Evolutionary conservation across 2,888 invertebrate genomes (phyloP).

Genomic region (Chymomyza fuscimana): DNA sequence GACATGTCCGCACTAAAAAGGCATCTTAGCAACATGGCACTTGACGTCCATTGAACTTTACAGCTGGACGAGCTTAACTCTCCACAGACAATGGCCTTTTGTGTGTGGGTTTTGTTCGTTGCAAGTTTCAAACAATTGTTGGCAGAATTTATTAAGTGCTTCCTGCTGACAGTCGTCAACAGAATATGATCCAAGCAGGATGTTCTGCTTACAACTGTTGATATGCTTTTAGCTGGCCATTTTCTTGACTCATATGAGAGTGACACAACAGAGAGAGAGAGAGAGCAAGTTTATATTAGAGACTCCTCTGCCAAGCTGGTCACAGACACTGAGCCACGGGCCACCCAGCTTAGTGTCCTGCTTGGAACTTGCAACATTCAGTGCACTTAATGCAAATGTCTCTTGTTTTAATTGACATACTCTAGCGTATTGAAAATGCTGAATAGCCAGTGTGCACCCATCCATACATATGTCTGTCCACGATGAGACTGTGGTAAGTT

Average conservation of each 20-base stretch:
- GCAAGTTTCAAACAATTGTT: slow-evolving; percentile 47
- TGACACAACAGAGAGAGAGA: no score
- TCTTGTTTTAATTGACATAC: slow-evolving; percentile 46
- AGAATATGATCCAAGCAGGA: slow-evolving; percentile 36
- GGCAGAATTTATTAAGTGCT: slow-evolving; percentile 70
- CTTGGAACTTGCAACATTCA: slow-evolving; percentile 3
- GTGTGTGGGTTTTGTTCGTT: slow-evolving; percentile 48
- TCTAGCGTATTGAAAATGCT: slow-evolving; percentile 19
- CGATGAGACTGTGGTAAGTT: background rate
- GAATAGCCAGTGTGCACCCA: slow-evolving; percentile 10
- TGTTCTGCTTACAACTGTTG: slow-evolving; percentile 44
- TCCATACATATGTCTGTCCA: background rate
- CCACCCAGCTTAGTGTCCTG: background rate
- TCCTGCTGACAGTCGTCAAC: slow-evolving; percentile 54
- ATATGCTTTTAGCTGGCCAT: slow-evolving; percentile 36
- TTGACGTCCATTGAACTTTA: slow-evolving; percentile 7
- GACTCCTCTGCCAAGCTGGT: background rate
- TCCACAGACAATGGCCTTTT: slow-evolving; percentile 40
- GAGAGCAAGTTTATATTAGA: background rate
- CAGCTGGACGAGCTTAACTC: background rate
- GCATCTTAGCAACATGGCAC: background rate
- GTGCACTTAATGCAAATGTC: slow-evolving; percentile 54
- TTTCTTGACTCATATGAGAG: background rate
- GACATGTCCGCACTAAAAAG: background rate
- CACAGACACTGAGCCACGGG: no score